Evolutionary conservation across 2,888 invertebrate genomes (phyloP).

Genomic region (Drosophila stalkeri): DNA sequence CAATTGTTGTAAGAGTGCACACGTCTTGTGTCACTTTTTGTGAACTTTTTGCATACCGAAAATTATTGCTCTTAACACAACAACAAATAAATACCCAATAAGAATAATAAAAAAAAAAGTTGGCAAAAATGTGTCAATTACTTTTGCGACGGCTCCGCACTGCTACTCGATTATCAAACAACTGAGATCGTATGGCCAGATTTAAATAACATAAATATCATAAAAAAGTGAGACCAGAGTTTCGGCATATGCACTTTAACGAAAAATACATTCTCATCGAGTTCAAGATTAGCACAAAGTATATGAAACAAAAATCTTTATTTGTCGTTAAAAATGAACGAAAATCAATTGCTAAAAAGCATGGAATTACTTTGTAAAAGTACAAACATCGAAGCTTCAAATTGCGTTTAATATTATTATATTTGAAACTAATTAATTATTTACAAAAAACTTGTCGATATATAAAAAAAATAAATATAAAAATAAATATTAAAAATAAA

Average conservation of each 20-base stretch:
- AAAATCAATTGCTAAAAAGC: not conserved
- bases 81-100: slow-evolving; percentile 22
- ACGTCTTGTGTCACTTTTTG: slow-evolving; percentile 8
- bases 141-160: slow-evolving; percentile 52
- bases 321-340: too few species aligned
- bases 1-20: slow-evolving; percentile 4
- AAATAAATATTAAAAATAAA: not conserved
- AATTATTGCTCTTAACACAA: slow-evolving; percentile 5
- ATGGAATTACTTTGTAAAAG: not conserved
- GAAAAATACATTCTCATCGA: too few species aligned
- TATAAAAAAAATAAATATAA: too few species aligned
- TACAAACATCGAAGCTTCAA: not conserved
- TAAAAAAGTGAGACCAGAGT: slow-evolving; percentile 27
- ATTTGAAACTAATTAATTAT: not conserved
- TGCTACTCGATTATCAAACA: slow-evolving; percentile 63
- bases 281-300: too few species aligned
- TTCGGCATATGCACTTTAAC: not conserved
- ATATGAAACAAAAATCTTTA: too few species aligned
- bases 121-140: slow-evolving; percentile 22
- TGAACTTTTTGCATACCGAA: slow-evolving; percentile 20
- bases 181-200: slow-evolving; percentile 53
- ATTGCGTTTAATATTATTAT: not conserved
- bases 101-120: slow-evolving; percentile 23
- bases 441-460: not conserved
- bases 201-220: slow-evolving; percentile 13